Percentiles rank a stretch among this genome's conserved stretches.
Evolutionary conservation across 2,888 invertebrate genomes (phyloP).

Genomic region (Drosophila prolongata): DNA sequence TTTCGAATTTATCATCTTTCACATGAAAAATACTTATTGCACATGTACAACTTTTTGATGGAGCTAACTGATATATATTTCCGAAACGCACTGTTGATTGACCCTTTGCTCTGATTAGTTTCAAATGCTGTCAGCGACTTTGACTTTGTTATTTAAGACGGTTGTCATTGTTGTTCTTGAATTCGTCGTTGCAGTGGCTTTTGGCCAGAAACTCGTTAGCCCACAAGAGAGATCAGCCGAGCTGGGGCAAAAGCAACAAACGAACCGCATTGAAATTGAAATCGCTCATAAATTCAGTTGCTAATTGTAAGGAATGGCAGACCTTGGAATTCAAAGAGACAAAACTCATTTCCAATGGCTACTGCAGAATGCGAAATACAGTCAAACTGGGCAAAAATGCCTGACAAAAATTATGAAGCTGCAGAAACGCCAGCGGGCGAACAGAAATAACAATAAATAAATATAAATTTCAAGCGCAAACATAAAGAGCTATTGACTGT

Average conservation of each 20-base stretch:
- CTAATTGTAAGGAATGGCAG: conserved; percentile 77
- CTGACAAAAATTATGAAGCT: conserved; percentile 73
- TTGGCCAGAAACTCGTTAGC: conserved; percentile 57
- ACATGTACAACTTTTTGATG: too few relatives aligned
- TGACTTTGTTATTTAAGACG: conserved; percentile 33
- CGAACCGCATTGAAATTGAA: conserved; percentile 64
- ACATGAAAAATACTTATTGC: too few relatives aligned
- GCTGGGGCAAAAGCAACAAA: conserved; percentile 28
- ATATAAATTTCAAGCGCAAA: conserved; percentile 78
- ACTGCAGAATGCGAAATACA: conserved; percentile 27
- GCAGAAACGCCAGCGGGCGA: conserved; percentile 50
- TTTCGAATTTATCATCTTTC: too few relatives aligned
- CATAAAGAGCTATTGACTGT: conserved; percentile 79
- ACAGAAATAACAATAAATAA: conserved; percentile 64
- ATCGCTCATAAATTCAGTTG: conserved; percentile 76
- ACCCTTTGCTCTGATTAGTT: conserved; percentile 30
- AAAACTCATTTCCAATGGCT: conserved; percentile 33
- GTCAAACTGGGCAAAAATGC: conserved; percentile 50
- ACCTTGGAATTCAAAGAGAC: conserved; percentile 65
- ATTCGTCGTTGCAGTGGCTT: conserved; percentile 21
- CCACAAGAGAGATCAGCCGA: conserved; percentile 40
- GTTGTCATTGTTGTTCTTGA: conserved; percentile 28
- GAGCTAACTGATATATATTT: too few relatives aligned
- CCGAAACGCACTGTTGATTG: background rate
- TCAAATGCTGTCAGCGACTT: conserved; percentile 32